Evolutionary conservation across 2,888 invertebrate genomes (phyloP).

Genomic region (Tethea ocularis): DNA sequence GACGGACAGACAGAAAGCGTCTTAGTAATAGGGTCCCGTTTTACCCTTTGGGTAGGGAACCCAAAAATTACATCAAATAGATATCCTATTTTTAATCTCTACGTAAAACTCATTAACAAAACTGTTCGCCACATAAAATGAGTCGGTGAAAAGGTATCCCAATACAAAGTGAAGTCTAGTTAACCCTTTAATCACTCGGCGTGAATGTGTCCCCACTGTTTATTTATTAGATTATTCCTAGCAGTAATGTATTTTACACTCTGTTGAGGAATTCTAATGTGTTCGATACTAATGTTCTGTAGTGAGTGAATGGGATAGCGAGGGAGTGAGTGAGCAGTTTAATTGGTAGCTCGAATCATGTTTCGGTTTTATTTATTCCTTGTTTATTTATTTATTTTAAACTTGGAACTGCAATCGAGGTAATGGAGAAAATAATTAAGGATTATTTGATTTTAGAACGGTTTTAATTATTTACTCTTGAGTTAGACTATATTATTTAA

Average conservation of each 20-base stretch:
- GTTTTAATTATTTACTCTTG: too few species aligned
- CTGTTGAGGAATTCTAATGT: slow-evolving; percentile 54
- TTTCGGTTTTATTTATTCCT: not conserved
- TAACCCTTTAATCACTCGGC: slow-evolving; percentile 35
- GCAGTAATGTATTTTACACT: slow-evolving; percentile 53
- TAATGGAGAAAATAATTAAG: not conserved
- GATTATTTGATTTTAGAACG: not conserved
- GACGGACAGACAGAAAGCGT: too few species aligned
- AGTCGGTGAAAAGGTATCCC: not conserved
- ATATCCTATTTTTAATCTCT: too few species aligned
- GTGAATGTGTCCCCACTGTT: slow-evolving; percentile 36
- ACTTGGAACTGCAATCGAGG: not conserved
- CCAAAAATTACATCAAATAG: too few species aligned
- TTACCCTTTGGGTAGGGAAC: too few species aligned
- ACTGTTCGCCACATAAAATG: not conserved
- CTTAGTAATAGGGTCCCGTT: too few species aligned
- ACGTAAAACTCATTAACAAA: not conserved
- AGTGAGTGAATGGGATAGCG: slow-evolving; percentile 3
- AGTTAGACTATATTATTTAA: too few species aligned
- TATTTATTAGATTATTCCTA: slow-evolving; percentile 48
- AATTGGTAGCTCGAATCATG: slow-evolving; percentile 5
- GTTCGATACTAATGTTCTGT: slow-evolving; percentile 10
- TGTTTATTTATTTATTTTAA: not conserved
- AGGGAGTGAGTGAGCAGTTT: slow-evolving; percentile 3
- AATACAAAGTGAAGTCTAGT: slow-evolving; percentile 12